Evolutionary conservation across 2,888 invertebrate species (phyloP), one percentile per base, ranked within the genome.

Genomic region (Calameuta idolon): DNA sequence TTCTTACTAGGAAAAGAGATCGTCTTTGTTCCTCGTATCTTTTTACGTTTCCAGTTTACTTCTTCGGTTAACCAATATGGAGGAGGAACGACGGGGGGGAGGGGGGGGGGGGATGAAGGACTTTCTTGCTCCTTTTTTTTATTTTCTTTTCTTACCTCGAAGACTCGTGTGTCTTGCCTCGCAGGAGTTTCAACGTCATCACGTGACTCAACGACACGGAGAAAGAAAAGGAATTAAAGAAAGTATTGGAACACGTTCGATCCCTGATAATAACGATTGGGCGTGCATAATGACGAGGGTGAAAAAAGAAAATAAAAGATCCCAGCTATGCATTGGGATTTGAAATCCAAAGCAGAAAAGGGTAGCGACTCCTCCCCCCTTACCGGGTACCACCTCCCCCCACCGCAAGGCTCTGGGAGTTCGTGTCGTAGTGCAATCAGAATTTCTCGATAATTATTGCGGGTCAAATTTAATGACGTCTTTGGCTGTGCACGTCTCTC

Each of bases 391-490:
- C n/a, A n/a, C n/a, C n/a, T n/a, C n/a, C 23, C 23, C 55, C 55
- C 55, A 23, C 55, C 55, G 55, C 23, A 55, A 55, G 9, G 55
- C 1, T 55, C 74, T 73, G 33, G 76, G 73, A 35, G 74, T 74
- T 76, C 76, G 76, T 75, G 12, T 76, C 37, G 76, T 69, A 34
- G 76, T 69, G 81, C 79, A 82, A 80, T 81, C 79, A 83, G 73
- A 75, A 78, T 81, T 76, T 80, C 74, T 79, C 79, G 79, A 82
- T 82, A 82, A 82, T 77, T 79, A 80, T 80, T 81, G 79, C 79
- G 76, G 83, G 83, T 83, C 83, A 82, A 79, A 79, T 82, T 83
- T 83, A 83, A 83, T 80, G 81, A 83, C 74, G 78, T 75, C 75
- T 75, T 55, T 71, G 69, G 74, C 76, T 77, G 23, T 55, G 2